Conservation (phyloP, 2,113 vertebrate genomes). For the Macquaria australasica region DNA sequence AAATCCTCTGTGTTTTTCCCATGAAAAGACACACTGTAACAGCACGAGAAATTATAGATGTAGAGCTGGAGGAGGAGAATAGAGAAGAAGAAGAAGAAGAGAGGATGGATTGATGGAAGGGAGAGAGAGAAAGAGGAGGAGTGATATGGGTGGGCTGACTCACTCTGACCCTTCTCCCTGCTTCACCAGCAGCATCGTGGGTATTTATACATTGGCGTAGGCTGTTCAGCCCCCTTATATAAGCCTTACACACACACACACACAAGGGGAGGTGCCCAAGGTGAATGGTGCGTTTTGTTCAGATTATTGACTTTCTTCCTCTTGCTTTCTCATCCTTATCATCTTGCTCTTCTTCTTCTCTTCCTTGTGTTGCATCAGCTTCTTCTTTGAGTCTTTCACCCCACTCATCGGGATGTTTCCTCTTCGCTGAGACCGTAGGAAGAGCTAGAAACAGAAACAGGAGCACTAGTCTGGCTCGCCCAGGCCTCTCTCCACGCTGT, state of each 20-base stretch:
- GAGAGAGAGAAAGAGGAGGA: conserved; percentile 71
- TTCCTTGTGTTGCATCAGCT: conserved; percentile 42
- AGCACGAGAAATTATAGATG: conserved; percentile 29
- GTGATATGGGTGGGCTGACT: conserved; percentile 79
- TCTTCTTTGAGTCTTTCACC: conserved; percentile 62
- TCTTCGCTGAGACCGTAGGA: conserved; percentile 64
- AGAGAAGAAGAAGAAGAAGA: conserved; percentile 52
- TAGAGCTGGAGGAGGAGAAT: conserved; percentile 52
- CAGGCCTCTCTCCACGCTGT: conserved; percentile 43
- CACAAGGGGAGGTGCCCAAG: conserved; percentile 53
- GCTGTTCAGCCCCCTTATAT: conserved; percentile 80
- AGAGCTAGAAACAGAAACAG: conserved; percentile 50
- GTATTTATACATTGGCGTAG: conserved; percentile 83
- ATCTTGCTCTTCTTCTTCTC: conserved; percentile 15
- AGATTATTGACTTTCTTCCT: conserved; percentile 71
- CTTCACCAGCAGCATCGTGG: conserved; percentile 76
- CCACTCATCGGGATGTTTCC: conserved; percentile 45
- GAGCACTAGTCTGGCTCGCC: conserved; percentile 62
- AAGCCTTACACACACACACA: conserved; percentile 55
- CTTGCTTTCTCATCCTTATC: conserved; percentile 22
- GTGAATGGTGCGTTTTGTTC: conserved; percentile 69
- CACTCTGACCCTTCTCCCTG: conserved; percentile 80
- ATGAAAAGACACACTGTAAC: conserved; percentile 21
- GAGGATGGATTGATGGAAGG: conserved; percentile 64
- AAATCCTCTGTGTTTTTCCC: conserved; percentile 60